phyloP scores from a whole-genome alignment of 2,888 invertebrate genomes.

The Drosophila mulleri region DNA sequence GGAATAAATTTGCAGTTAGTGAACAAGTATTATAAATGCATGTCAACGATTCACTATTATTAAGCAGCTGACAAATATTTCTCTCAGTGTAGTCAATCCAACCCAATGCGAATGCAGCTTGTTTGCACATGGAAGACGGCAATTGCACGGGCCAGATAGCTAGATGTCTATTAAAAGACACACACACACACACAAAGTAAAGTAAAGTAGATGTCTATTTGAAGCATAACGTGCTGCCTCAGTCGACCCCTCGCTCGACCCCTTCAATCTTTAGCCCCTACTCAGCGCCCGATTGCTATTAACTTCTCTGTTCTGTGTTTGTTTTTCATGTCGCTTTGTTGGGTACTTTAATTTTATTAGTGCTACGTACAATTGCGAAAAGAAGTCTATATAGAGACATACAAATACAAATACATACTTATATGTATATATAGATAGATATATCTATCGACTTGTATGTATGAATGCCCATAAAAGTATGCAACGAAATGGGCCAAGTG shows the following conservation, averaged over 20 bases:
- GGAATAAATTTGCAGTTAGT: no score
- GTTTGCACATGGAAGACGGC: conserved; percentile 36
- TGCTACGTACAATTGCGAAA: conserved; percentile 39
- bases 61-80: background rate
- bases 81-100: conserved; percentile 30
- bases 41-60: background rate
- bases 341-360: conserved; percentile 75
- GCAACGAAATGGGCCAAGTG: conserved; percentile 35
- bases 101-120: conserved; percentile 38
- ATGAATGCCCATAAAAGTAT: conserved; percentile 44
- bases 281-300: background rate
- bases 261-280: background rate
- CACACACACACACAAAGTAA: no score
- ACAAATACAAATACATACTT: no score
- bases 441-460: background rate
- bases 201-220: conserved; percentile 15
- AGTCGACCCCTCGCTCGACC: background rate
- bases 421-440: background rate
- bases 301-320: conserved; percentile 3
- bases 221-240: conserved; percentile 1
- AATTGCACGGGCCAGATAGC: conserved; percentile 22
- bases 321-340: conserved; percentile 25
- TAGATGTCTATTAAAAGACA: conserved; percentile 17
- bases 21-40: background rate
- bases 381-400: background rate